phyloP scores from a whole-genome alignment of 2,113 vertebrate genomes.

The Sprattus sprattus region DNA sequence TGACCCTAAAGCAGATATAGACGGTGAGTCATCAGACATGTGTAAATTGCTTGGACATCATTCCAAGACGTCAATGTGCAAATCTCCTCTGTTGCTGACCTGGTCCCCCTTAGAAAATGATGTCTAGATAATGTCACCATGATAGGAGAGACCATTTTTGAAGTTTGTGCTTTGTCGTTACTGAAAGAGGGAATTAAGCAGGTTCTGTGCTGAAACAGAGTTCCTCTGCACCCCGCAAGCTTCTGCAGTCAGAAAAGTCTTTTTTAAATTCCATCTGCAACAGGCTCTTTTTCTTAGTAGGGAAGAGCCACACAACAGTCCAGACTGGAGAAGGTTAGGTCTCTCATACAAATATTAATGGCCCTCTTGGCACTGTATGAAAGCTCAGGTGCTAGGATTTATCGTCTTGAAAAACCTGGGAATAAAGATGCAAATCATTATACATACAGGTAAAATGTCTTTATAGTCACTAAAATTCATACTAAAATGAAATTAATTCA shows the following conservation, averaged over 20 bases:
- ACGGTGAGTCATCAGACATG: not conserved
- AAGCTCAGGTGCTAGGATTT: slow-evolving; percentile 79
- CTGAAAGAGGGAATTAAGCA: not conserved
- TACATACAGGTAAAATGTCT: not conserved
- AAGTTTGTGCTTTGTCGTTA: slow-evolving; percentile 33
- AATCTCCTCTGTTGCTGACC: slow-evolving; percentile 31
- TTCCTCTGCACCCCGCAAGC: not conserved
- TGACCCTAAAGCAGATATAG: not conserved
- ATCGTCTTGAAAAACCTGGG: slow-evolving; percentile 96
- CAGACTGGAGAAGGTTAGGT: not conserved
- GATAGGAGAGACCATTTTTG: slow-evolving; percentile 5
- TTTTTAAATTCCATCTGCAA: slow-evolving; percentile 26
- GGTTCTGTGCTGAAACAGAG: not conserved
- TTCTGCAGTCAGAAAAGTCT: slow-evolving; percentile 16
- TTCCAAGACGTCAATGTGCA: slow-evolving; percentile 32
- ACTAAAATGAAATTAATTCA: not conserved
- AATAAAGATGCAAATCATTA: not conserved
- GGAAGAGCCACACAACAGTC: slow-evolving; percentile 24
- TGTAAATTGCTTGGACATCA: slow-evolving; percentile 20
- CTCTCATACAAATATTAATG: not conserved
- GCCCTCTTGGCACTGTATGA: slow-evolving; percentile 15
- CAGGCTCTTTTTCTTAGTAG: slow-evolving; percentile 11
- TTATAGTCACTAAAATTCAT: not conserved
- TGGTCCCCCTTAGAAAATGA: not conserved
- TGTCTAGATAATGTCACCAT: slow-evolving; percentile 16